phyloP scores from a whole-genome alignment of 2,888 invertebrate species.

The Xestia sexstrigata region DNA sequence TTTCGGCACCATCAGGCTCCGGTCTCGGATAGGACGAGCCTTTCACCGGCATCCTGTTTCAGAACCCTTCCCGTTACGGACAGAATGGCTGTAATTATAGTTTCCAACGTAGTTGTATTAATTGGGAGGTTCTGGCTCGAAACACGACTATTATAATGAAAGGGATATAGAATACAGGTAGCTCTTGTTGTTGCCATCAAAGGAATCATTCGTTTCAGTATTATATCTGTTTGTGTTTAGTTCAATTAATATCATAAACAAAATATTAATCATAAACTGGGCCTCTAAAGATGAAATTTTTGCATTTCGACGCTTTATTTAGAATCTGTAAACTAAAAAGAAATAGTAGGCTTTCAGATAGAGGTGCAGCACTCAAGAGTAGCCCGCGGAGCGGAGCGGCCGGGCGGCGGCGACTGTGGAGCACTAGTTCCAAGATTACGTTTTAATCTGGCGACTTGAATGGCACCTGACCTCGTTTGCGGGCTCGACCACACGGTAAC shows the following conservation, averaged over 20 bases:
- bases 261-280: neutral
- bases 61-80: neutral
- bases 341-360: neutral
- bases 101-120: constrained; percentile 11
- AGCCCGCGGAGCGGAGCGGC: too few relatives aligned
- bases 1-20: neutral
- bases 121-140: constrained; percentile 18
- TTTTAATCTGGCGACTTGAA: constrained; percentile 45
- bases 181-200: neutral
- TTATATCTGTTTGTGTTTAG: neutral
- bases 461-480: constrained; percentile 49
- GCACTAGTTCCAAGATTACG: constrained; percentile 30
- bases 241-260: neutral
- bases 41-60: constrained; percentile 3
- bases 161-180: neutral
- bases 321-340: constrained; percentile 1
- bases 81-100: constrained; percentile 7
- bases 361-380: neutral
- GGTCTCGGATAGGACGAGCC: neutral
- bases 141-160: constrained; percentile 15
- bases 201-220: neutral
- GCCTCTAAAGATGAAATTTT: neutral
- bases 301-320: neutral
- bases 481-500: constrained; percentile 13
- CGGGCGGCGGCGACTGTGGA: neutral